These are phyloP conservation scores for Lagopus leucura DNA, from an alignment of 2,113 vertebrate genomes.

Conservation along the genomic window DNA sequence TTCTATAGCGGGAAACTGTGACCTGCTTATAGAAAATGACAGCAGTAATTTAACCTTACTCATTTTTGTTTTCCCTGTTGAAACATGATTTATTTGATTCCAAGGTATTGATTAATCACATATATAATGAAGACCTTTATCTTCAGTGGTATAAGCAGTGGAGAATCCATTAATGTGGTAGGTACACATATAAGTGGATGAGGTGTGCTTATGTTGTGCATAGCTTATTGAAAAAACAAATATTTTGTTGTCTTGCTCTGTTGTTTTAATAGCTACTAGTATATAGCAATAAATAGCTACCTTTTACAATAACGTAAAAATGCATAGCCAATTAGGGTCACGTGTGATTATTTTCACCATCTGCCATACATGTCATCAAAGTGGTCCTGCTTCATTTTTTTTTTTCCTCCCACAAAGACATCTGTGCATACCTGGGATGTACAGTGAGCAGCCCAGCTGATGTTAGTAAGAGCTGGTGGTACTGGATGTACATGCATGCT, in stretches of 20 bases:
- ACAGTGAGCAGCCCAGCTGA: rapidly evolving
- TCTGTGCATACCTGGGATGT: background rate
- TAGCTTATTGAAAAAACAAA: background rate
- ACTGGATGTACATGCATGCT: rapidly evolving
- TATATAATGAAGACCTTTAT: background rate
- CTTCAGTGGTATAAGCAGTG: background rate
- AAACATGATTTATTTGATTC: background rate
- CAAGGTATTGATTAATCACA: constrained; percentile 25
- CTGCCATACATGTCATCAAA: background rate
- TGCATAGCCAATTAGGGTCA: background rate
- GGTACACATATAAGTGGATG: rapidly evolving
- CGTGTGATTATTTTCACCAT: background rate
- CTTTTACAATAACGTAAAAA: background rate
- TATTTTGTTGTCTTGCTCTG: background rate
- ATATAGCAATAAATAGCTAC: background rate
- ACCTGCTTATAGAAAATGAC: constrained; percentile 32
- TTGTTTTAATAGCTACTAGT: background rate
- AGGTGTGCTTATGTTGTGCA: background rate
- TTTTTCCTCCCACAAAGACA: background rate
- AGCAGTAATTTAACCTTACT: constrained; percentile 52
- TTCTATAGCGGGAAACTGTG: constrained; percentile 26
- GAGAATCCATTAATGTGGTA: background rate
- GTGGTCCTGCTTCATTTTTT: background rate
- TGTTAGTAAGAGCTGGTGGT: rapidly evolving
- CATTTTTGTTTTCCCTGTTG: background rate